A percentile compares a stretch with the other conserved stretches of the same genome.
phyloP scores from a whole-genome alignment of 92 coral and sea anemone species.

The Porites rus region DNA sequence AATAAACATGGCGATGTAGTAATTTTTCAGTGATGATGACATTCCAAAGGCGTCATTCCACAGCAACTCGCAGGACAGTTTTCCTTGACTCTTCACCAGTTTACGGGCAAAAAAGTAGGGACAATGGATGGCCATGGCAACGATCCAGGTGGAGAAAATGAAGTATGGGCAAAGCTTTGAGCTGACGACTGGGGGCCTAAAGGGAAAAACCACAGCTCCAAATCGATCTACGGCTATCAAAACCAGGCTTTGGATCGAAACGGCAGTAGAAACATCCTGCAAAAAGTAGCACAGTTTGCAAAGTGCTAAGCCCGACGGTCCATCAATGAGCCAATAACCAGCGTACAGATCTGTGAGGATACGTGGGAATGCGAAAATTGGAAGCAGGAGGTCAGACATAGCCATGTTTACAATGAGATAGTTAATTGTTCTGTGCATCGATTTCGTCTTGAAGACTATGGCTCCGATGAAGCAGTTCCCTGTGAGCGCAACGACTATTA shows the following conservation, averaged over 20 bases:
- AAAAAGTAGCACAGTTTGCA: conserved; percentile 44
- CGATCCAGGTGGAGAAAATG: conserved; percentile 29
- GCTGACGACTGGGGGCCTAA: conserved; percentile 33
- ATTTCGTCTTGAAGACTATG: conserved; percentile 35
- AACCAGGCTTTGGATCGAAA: conserved; percentile 38
- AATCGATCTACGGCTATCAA: conserved; percentile 57
- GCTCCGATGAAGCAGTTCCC: conserved; percentile 36
- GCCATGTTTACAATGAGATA: conserved; percentile 57
- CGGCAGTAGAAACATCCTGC: conserved; percentile 52
- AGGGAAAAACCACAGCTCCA: conserved; percentile 52
- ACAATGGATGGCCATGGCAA: conserved; percentile 49
- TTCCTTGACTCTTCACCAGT: background rate
- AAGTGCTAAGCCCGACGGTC: conserved; percentile 27
- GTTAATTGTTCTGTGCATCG: conserved; percentile 43
- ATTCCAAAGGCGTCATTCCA: conserved; percentile 41
- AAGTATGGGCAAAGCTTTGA: conserved; percentile 23
- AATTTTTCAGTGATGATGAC: conserved; percentile 25
- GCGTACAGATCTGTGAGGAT: conserved; percentile 17
- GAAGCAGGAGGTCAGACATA: conserved; percentile 35
- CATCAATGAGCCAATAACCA: conserved; percentile 46
- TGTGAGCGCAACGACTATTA: conserved; percentile 15
- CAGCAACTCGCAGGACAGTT: background rate
- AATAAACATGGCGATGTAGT: conserved; percentile 37
- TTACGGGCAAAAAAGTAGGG: conserved; percentile 31
- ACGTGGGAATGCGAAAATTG: conserved; percentile 34